Conservation (phyloP, 53 echinoderm and acorn worm genomes). For the Mesocentrotus franciscanus region DNA sequence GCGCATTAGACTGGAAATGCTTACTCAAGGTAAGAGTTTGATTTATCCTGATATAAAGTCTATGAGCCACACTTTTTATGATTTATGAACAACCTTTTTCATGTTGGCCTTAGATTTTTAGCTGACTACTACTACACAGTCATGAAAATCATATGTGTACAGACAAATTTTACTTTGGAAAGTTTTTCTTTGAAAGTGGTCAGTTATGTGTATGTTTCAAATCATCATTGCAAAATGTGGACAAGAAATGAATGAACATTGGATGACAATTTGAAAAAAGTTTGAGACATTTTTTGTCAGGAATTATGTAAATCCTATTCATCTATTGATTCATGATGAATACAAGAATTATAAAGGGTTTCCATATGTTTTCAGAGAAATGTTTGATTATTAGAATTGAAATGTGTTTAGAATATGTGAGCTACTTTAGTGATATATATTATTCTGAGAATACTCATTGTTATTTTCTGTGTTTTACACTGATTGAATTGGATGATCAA, state of each 20-base stretch:
- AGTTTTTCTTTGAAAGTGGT: too few species aligned
- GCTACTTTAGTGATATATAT: neutral
- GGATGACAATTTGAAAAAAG: too few species aligned
- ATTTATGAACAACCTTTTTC: too few species aligned
- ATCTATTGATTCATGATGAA: too few species aligned
- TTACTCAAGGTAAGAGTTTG: constrained; percentile 74
- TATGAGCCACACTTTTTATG: too few species aligned
- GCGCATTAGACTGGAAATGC: constrained; percentile 90
- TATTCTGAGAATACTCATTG: neutral
- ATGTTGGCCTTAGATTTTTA: neutral
- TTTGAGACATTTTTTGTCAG: too few species aligned
- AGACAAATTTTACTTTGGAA: too few species aligned
- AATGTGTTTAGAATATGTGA: neutral
- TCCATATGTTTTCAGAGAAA: neutral
- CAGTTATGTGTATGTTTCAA: neutral
- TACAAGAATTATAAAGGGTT: too few species aligned
- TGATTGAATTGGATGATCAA: neutral
- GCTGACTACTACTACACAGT: neutral
- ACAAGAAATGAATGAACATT: too few species aligned
- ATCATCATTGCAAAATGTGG: neutral
- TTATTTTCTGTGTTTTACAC: too few species aligned
- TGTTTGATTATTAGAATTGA: neutral
- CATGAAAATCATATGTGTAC: too few species aligned
- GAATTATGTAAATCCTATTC: too few species aligned
- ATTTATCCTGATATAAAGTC: neutral